Conservation (phyloP, 2,888 invertebrate genomes). For the Lasioglossum oenotherae region DNA sequence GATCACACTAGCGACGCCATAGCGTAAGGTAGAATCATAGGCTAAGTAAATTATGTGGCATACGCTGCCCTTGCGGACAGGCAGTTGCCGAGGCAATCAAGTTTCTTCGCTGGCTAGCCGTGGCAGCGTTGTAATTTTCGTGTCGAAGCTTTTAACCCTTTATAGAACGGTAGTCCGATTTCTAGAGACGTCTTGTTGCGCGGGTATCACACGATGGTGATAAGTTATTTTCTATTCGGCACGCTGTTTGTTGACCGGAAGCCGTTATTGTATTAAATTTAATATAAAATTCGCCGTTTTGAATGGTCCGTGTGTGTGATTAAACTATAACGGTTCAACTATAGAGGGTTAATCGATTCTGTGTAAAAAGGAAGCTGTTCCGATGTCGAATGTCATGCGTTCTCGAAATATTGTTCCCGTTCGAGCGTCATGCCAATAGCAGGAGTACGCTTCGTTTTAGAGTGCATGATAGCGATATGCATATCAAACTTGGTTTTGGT, state of each 20-base stretch:
- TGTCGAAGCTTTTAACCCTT: slow-evolving; percentile 47
- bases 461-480: slow-evolving; percentile 26
- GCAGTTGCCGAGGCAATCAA: slow-evolving; percentile 61
- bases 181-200: neutral
- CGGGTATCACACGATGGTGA: no score
- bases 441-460: slow-evolving; percentile 7
- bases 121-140: slow-evolving; percentile 53
- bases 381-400: slow-evolving; percentile 29
- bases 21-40: slow-evolving; percentile 49
- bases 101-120: slow-evolving; percentile 53
- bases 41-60: slow-evolving; percentile 69
- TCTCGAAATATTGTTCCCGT: slow-evolving; percentile 6
- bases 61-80: slow-evolving; percentile 60
- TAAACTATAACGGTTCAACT: neutral
- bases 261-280: neutral
- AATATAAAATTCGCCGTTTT: neutral
- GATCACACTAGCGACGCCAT: slow-evolving; percentile 55
- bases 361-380: slow-evolving; percentile 31
- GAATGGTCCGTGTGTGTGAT: neutral
- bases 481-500: slow-evolving; percentile 20
- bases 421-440: slow-evolving; percentile 12
- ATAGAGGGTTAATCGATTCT: slow-evolving; percentile 31
- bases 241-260: neutral
- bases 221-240: neutral
- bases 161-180: neutral